Evolutionary conservation across 2,888 invertebrate species (phyloP), one percentile per base, ranked within the genome.

Genomic region (Drosophila barbarae): DNA sequence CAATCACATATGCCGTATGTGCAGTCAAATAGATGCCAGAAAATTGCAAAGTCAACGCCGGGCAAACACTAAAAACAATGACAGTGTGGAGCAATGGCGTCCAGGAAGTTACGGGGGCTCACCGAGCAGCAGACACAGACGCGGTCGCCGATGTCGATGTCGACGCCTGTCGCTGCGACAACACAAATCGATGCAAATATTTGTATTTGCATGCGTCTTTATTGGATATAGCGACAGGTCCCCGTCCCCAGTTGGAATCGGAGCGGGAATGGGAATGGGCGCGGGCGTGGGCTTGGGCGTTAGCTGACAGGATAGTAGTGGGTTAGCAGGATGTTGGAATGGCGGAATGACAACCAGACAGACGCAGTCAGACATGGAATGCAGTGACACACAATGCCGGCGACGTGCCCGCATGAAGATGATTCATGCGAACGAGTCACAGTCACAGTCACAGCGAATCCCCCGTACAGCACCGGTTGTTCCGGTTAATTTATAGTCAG

Each of bases 181-280:
- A 77, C 77, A 74, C 83, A 80, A 83, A 83, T 79, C 83, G 79
- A 80, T 80, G 79, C 83, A 83, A 83, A 83, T 83, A 83, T 83
- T 79, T 80, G 72, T 83, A 72, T 79, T 80, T 82, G 75, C 77
- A 77, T 75, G 80, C 74, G 79, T 74, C 77, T 79, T 82, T 74
- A 73, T 80, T 72, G 72, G 57, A 57, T 57, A 54, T 57, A 51
- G 60, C 41, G 41, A 53, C 64, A 66, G 57, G 59, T 34, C 52
- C 32, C 32, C 23, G 59, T 34, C 52, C 32, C 32, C 23, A 15
- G 56, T 32, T 21, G 38, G 21, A 38, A 38, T 23, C 44, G 30
- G 12, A 44, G 32, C 26, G 10, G 35, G 41, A 36, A 23, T 23
- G 10, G 35, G 41, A 36, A 23, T 23, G 23, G 23, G 23, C 23